These are phyloP conservation scores for Nasonia vitripennis DNA, from an alignment of 1,140 invertebrate species.

Conservation along the genomic window DNA sequence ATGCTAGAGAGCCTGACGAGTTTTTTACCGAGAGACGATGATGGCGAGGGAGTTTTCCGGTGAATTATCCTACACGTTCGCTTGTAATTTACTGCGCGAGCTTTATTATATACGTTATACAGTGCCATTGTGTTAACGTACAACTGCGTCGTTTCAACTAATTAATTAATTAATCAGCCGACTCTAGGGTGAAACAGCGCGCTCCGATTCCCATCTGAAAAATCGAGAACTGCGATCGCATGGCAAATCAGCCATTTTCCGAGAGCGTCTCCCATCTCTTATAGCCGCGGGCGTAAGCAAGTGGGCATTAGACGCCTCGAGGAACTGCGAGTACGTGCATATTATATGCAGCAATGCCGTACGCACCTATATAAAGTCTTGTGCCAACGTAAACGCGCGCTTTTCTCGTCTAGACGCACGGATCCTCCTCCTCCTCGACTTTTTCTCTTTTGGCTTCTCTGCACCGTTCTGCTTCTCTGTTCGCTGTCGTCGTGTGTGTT, in stretches of 20 bases:
- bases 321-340: not conserved
- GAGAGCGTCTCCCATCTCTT: not conserved
- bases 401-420: not conserved
- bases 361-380: not conserved
- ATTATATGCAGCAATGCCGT: not conserved
- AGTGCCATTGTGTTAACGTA: too few relatives aligned
- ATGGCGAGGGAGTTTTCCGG: too few relatives aligned
- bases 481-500: not conserved
- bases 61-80: too few relatives aligned
- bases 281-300: not conserved
- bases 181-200: too few relatives aligned
- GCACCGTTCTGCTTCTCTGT: not conserved
- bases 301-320: not conserved
- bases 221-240: not conserved
- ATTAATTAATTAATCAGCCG: too few relatives aligned
- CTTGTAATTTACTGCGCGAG: too few relatives aligned
- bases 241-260: slow-evolving; percentile 19
- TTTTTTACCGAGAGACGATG: too few relatives aligned
- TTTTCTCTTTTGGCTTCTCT: not conserved
- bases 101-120: too few relatives aligned
- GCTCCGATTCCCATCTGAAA: not conserved
- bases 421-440: not conserved
- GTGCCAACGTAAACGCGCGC: slow-evolving; percentile 4
- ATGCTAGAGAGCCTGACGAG: too few relatives aligned
- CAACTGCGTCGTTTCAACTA: too few relatives aligned